Evolutionary conservation across 2,888 invertebrate species (phyloP), one percentile per base, ranked within the genome.

Genomic region (Yponomeuta evonymella): DNA sequence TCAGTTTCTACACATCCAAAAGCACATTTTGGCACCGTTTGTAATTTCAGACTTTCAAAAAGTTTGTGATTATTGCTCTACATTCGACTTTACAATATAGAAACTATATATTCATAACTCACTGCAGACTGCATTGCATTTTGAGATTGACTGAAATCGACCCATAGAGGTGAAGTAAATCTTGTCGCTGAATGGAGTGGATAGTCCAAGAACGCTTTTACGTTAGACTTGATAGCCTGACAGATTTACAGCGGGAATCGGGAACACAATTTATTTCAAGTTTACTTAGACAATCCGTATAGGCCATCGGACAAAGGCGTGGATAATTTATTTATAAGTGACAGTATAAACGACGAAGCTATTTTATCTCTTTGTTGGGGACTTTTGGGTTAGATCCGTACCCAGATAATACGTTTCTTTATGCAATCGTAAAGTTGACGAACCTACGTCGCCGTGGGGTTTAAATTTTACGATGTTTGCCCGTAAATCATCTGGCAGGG

Each of bases 321-420:
- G 81, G 80, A 87, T 89, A 89, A 90, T 90, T 89, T 90, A 91
- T 92, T 89, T 89, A 90, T 86, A 86, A 82, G 77, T 74, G 76
- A 81, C 83, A 82, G 79, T 62, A 83, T 83, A 85, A 86, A 88
- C 85, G 83, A 79, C 81, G 67, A 79, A 79, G 81, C 83, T 84
- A 71, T 72, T 90, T 90, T 91, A 91, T 90, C 86, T 87, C 85
- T 87, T 88, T 89, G 88, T 88, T 84, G 79, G 82, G 82, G 77
- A 81, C 78, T 84, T 89, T 87, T 82, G 86, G 86, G 83, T 84
- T 82, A 84, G 88, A 89, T 90, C 89, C 67, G 67, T 58, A 12
- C 87, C 84, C 79, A 83, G 88, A 88, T 90, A 90, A 89, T 89
- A 86, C 83, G 86, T 85, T 81, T 78, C 81, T 89, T 89, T 87